Base-by-base conservation (phyloP, 2,113 vertebrate species). In the Cinclus mexicanus region DNA sequence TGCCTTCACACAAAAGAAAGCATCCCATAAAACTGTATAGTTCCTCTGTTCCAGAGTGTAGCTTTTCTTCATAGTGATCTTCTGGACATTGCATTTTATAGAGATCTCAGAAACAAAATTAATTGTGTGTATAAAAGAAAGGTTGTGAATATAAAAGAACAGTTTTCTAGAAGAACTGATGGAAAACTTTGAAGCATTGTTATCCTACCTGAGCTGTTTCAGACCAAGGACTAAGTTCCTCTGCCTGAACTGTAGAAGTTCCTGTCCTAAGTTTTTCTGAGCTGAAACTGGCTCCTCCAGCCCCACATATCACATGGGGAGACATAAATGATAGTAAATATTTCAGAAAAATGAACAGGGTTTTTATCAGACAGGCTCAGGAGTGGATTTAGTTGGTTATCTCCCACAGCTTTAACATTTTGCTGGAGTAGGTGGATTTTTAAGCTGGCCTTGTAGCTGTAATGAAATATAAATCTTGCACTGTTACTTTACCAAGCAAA, bases 391-490 rank as follows among this genome's bases (percentile, higher is more conserved):
- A 59, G 44, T 86, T 94, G 75, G 75, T 96, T 89, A 65, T 68
- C 83, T 87, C 89, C 55, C 49, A 64, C 11, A 9, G 56, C 79
- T 78, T 95, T 90, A 63, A 52, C 80, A 83, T 93, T 94, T 78
- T 90, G 90, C 94, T 81, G 61, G 60, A 83, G 90, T 71, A 68
- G 56, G 76, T 87, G 72, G 65, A 84, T 90, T 90, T 90, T 91
- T 52, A 72, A 76, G 49, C 49, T 94, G 94, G 52, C 92, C 88
- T 96, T 75, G 88, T 83, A 92, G 49, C 83, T 68, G 12, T 69
- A 64, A 95, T 81, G 83, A 78, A 90, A 75, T 55, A 87, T 79
- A 94, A 93, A 93, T 94, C 90, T 92, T 68, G 7, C 29, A 22
- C 71, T 86, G 57, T 91, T 92, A 52, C 88, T 93, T 86, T 68